These are phyloP conservation scores for Gobio occitaniae DNA, from an alignment of 2,797 vertebrate genomes.

Conservation along the genomic window DNA sequence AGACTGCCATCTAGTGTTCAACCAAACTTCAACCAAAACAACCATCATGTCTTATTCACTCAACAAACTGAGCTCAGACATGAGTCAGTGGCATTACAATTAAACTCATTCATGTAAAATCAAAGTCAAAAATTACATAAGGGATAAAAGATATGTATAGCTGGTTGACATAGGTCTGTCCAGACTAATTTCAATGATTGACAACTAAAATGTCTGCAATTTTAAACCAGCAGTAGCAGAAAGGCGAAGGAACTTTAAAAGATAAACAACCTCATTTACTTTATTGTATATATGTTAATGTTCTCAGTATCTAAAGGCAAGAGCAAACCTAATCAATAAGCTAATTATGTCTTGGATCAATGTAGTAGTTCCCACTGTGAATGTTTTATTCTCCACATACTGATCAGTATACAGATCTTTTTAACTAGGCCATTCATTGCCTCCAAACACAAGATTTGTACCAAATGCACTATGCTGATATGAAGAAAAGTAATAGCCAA, in stretches of 20 bases:
- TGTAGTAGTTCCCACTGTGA: background rate
- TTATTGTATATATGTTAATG: conserved; percentile 19
- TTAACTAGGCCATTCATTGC: background rate
- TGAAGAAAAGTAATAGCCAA: background rate
- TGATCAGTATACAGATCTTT: background rate
- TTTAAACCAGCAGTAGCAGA: background rate
- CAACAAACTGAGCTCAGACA: background rate
- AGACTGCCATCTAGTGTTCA: conserved; percentile 58
- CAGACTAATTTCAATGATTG: background rate
- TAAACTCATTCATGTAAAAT: background rate
- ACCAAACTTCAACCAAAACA: background rate
- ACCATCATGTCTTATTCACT: background rate
- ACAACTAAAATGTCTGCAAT: background rate
- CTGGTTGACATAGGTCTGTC: background rate
- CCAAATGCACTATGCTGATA: background rate
- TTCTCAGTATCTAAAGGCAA: background rate
- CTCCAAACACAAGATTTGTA: conserved; percentile 1
- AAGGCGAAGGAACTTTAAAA: background rate
- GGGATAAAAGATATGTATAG: background rate
- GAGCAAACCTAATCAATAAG: conserved; percentile 13
- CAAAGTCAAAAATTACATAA: background rate
- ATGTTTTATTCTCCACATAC: background rate
- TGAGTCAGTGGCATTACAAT: background rate
- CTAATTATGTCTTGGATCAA: conserved; percentile 20
- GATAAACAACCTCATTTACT: background rate